phyloP scores from a whole-genome alignment of 2,113 vertebrate genomes.

The Rhombomys opimus region DNA sequence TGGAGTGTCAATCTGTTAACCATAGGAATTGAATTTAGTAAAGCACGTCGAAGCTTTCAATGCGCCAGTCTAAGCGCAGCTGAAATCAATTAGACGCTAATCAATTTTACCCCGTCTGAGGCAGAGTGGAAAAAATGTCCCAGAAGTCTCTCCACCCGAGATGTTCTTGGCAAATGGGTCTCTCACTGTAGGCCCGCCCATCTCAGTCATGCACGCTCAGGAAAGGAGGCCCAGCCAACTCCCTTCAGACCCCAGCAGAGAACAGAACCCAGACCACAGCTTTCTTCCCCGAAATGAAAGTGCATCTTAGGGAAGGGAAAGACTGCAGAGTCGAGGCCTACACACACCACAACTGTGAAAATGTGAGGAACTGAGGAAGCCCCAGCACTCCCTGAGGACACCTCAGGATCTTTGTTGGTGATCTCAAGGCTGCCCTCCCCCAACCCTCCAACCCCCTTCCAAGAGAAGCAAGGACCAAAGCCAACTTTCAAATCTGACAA shows the following conservation, averaged over 20 bases:
- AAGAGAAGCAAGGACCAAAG: not conserved
- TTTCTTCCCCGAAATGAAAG: constrained; percentile 54
- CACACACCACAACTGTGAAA: not conserved
- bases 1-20: constrained; percentile 65
- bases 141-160: constrained; percentile 77
- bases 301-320: not conserved
- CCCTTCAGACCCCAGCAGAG: constrained; percentile 43
- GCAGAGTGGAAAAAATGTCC: constrained; percentile 81
- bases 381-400: not conserved
- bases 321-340: not conserved
- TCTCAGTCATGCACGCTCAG: constrained; percentile 54
- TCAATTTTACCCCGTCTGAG: constrained; percentile 79
- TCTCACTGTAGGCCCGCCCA: constrained; percentile 55
- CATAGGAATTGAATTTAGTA: constrained; percentile 73
- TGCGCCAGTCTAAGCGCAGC: constrained; percentile 71
- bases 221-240: constrained; percentile 28
- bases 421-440: not conserved
- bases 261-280: constrained; percentile 20
- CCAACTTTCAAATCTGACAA: not conserved
- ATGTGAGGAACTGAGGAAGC: not conserved
- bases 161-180: constrained; percentile 72
- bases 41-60: constrained; percentile 67
- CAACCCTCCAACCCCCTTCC: not conserved
- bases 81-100: constrained; percentile 83
- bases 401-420: not conserved